A percentile compares a stretch with the other conserved stretches of the same genome.
Evolutionary conservation across 2,113 vertebrate species (phyloP).

Genomic region (Thinocorus orbignyianus): DNA sequence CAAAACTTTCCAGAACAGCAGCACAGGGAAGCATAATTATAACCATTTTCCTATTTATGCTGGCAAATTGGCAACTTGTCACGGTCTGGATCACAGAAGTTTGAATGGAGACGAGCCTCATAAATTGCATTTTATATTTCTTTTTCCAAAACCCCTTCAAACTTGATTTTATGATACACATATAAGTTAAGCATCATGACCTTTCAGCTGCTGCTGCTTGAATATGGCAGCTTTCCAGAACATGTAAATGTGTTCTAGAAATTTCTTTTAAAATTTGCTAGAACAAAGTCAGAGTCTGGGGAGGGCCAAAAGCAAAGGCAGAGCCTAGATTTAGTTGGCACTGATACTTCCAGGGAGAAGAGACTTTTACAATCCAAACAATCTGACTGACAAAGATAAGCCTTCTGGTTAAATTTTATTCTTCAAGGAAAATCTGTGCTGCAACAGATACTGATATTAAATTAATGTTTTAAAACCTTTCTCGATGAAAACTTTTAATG

Average conservation of each 20-base stretch:
- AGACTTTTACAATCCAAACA: not conserved
- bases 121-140: conserved; percentile 18
- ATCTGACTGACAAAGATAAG: not conserved
- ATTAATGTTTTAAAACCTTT: not conserved
- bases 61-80: conserved; percentile 64
- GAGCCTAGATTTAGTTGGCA: not conserved
- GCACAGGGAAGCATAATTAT: conserved; percentile 11
- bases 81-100: conserved; percentile 33
- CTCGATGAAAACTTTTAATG: not conserved
- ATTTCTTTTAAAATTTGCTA: conserved; percentile 3
- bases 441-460: not conserved
- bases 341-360: not conserved
- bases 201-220: not conserved
- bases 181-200: not conserved
- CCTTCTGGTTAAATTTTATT: not conserved
- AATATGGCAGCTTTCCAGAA: not conserved
- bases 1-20: conserved; percentile 61
- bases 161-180: conserved; percentile 10
- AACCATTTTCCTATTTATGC: conserved; percentile 64
- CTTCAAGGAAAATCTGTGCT: not conserved
- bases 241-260: conserved; percentile 2
- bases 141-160: conserved; percentile 39
- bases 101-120: conserved; percentile 31
- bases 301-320: not conserved
- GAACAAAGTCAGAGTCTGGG: not conserved